phyloP scores from a whole-genome alignment of 2,113 vertebrate genomes.

The Antechinus stuartii region DNA sequence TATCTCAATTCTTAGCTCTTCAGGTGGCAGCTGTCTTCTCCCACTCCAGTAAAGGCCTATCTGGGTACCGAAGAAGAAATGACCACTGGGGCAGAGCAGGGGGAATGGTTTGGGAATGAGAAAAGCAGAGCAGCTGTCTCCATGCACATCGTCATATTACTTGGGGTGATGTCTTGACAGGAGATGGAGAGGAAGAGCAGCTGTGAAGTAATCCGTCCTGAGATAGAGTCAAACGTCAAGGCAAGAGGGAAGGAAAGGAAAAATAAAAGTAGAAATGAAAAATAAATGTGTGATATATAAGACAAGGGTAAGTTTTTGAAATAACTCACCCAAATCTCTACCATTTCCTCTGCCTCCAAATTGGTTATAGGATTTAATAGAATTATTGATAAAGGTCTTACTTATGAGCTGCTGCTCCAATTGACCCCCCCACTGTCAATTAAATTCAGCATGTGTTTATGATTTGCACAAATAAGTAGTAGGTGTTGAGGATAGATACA shows the following conservation, averaged over 20 bases:
- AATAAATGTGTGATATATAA: neutral
- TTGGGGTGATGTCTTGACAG: neutral
- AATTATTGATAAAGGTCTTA: neutral
- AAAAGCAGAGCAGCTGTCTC: neutral
- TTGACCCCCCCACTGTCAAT: neutral
- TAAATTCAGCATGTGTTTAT: neutral
- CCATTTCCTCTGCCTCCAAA: neutral
- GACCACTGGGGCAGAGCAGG: neutral
- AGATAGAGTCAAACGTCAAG: neutral
- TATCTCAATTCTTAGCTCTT: neutral
- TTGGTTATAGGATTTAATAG: neutral
- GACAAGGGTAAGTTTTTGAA: neutral
- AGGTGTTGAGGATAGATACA: neutral
- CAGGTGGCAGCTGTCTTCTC: neutral
- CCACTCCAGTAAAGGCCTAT: neutral
- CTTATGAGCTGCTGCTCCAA: neutral
- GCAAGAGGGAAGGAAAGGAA: neutral
- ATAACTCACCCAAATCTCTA: neutral
- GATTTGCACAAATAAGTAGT: neutral
- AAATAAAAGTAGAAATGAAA: neutral
- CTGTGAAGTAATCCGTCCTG: constrained; percentile 10
- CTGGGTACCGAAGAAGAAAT: neutral
- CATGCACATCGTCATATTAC: neutral
- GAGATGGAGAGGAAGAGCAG: neutral
- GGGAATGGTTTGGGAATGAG: neutral